Percentiles rank a stretch among this genome's conserved stretches.
Evolutionary conservation across 2,797 vertebrate species (phyloP).

Genomic region (Allobates femoralis): DNA sequence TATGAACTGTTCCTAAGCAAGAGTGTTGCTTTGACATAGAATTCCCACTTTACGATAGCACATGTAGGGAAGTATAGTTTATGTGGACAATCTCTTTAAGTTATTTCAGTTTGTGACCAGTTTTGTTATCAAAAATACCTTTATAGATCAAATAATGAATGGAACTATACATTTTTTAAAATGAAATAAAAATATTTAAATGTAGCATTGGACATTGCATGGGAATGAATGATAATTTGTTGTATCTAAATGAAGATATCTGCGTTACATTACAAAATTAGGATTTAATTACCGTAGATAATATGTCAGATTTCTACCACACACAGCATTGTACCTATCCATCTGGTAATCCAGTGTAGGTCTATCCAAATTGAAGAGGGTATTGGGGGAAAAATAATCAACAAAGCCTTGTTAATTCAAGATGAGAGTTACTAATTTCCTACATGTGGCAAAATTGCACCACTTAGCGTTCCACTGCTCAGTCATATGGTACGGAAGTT

Average conservation of each 20-base stretch:
- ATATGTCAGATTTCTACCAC: neutral
- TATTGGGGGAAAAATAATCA: no score
- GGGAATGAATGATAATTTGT: neutral
- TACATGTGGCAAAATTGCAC: no score
- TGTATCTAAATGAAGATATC: neutral
- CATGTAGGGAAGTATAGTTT: no score
- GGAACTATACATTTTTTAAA: neutral
- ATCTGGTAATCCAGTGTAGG: no score
- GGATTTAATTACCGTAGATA: neutral
- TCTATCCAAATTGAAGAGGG: no score
- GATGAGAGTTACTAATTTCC: no score
- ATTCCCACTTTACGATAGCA: neutral
- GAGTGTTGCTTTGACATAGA: neutral
- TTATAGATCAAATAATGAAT: neutral
- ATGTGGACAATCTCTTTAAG: neutral
- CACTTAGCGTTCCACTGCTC: no score
- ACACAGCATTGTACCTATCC: no score
- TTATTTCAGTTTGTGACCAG: neutral
- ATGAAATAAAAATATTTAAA: neutral
- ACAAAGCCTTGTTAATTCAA: no score
- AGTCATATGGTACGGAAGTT: no score
- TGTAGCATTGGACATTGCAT: neutral
- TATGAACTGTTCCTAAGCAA: neutral
- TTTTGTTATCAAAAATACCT: neutral
- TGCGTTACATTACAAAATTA: neutral